Base-by-base conservation (phyloP, 2,888 invertebrate genomes). In the Sphaerophoria rueppellii region DNA sequence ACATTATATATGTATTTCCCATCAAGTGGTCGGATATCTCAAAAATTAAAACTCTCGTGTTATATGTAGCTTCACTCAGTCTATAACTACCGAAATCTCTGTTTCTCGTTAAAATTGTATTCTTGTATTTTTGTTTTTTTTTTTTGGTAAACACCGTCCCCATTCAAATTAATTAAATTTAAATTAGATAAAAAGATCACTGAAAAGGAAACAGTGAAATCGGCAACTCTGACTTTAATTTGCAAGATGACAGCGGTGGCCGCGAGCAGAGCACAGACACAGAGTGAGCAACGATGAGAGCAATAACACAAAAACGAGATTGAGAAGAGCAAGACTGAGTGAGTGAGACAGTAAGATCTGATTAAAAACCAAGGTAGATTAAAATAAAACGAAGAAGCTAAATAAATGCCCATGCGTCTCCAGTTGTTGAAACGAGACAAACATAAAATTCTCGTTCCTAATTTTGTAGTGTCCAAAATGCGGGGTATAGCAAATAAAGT, bases 321-420 rank as follows among this genome's bases (percentile, higher is more conserved):
- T 24, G 24, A 24, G n/a, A n/a, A 52, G 65, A 65, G 12, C 12
- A 4, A 52, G 54, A 67, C 37, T 9, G 52, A 67, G 67, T 54
- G 16, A 9, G 37, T 24, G 24, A 24, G 24, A 24, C 24, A 24
- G 24, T 24, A 24, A 24, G 24, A 24, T 24, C 24, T 24, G 24
- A 24, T 24, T 24, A 24, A 24, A 24, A 65, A 12, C 43, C 43
- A 43, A 43, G 0, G 12, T 43, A 2, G 24, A 54, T n/a, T 4
- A 57, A 80, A 80, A 63, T 69, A 43, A 81, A 85, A 2, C 24
- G 77, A 81, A 81, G 76, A 77, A 81, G 76, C 72, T 72, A 85
- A 85, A 76, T 80, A 80, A 72, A 83, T 67, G 75, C 76, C 76
- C 35, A 81, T 81, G 61, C 50, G 81, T 73, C 48, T 76, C 48